Conservation (phyloP, 2,888 invertebrate species). For the Lasioglossum zephyrum region DNA sequence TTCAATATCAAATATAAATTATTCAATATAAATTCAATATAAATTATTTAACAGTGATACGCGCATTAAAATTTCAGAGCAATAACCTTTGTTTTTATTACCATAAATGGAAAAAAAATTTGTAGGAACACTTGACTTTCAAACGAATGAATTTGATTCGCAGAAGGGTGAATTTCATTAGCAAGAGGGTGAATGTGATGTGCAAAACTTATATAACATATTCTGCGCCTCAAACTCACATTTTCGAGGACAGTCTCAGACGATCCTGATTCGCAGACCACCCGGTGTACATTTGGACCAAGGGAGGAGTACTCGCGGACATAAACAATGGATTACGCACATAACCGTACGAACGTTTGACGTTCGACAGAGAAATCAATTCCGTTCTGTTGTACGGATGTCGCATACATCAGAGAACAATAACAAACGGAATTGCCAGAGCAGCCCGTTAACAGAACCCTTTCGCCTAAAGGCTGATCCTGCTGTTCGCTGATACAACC, state of each 20-base stretch:
- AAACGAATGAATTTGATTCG: too few relatives aligned
- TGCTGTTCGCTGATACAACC: background rate
- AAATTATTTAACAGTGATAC: too few relatives aligned
- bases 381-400: background rate
- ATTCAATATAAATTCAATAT: too few relatives aligned
- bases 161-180: too few relatives aligned
- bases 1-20: too few relatives aligned
- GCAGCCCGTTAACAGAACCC: background rate
- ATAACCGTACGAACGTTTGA: background rate
- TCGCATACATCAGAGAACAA: conserved; percentile 7
- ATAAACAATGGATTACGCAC: background rate
- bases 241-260: background rate
- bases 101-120: too few relatives aligned
- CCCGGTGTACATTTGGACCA: background rate
- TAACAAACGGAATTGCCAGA: conserved; percentile 10
- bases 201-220: background rate
- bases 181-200: too few relatives aligned
- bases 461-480: background rate
- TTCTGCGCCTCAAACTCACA: background rate
- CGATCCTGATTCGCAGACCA: background rate
- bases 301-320: background rate
- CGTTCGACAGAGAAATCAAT: background rate
- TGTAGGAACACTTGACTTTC: too few relatives aligned
- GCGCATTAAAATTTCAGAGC: too few relatives aligned
- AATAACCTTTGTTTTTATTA: too few relatives aligned